phyloP scores from a whole-genome alignment of 2,888 invertebrate species.

The Lochmaea capreae region DNA sequence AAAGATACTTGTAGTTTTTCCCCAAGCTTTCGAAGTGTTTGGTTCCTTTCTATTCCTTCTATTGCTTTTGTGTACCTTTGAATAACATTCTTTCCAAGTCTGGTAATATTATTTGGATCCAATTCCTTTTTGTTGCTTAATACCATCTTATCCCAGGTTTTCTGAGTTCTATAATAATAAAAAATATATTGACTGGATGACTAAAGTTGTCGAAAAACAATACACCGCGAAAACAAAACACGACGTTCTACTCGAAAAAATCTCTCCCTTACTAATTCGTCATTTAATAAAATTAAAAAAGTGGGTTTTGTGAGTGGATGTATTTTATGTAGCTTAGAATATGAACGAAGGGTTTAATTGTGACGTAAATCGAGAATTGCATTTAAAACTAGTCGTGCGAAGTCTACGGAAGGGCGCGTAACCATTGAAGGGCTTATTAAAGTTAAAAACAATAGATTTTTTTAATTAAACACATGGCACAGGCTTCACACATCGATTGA shows the following conservation, averaged over 20 bases:
- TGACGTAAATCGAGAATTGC: slow-evolving; percentile 57
- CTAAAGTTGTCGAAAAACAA: not conserved
- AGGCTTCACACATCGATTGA: slow-evolving; percentile 65
- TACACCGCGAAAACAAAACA: slow-evolving; percentile 12
- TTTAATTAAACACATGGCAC: slow-evolving; percentile 65
- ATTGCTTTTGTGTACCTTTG: too few relatives aligned
- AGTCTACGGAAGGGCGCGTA: slow-evolving; percentile 60
- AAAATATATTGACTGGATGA: slow-evolving; percentile 8
- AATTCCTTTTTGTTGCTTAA: too few relatives aligned
- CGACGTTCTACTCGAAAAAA: slow-evolving; percentile 24
- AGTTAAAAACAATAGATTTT: slow-evolving; percentile 66
- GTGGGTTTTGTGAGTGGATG: slow-evolving; percentile 40
- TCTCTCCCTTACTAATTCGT: slow-evolving; percentile 37
- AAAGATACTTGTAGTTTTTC: too few relatives aligned
- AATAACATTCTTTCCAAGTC: too few relatives aligned
- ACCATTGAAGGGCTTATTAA: slow-evolving; percentile 64
- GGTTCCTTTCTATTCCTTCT: too few relatives aligned
- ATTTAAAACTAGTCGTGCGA: slow-evolving; percentile 62
- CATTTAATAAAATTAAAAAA: slow-evolving; percentile 45
- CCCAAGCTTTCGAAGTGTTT: too few relatives aligned
- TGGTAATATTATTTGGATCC: too few relatives aligned
- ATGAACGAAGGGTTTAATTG: slow-evolving; percentile 35
- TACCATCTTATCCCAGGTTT: too few relatives aligned
- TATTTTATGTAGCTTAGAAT: slow-evolving; percentile 44
- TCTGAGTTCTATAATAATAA: too few relatives aligned